Evolutionary conservation across 92 coral and sea anemone species (phyloP).

Genomic region (Anthopleura xanthogrammica): DNA sequence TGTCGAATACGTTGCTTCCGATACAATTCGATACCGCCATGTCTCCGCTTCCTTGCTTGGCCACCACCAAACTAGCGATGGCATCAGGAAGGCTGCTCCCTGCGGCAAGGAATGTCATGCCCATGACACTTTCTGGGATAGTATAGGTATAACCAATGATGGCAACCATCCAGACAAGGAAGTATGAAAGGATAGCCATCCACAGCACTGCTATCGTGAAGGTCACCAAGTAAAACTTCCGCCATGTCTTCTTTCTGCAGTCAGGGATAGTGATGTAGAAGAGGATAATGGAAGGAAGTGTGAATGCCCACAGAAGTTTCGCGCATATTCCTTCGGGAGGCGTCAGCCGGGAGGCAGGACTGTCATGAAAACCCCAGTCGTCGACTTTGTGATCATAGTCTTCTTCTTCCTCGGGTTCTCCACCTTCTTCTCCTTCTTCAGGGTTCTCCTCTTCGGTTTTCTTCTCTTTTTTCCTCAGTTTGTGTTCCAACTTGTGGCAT

Average conservation of each 20-base stretch:
- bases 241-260: constrained; percentile 83
- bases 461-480: constrained; percentile 20
- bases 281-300: constrained; percentile 73
- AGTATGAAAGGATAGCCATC: constrained; percentile 96
- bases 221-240: constrained; percentile 80
- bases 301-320: constrained; percentile 73
- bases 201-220: constrained; percentile 82
- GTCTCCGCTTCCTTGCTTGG: constrained; percentile 92
- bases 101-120: constrained; percentile 99
- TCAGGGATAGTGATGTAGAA: constrained; percentile 91
- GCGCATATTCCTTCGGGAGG: constrained; percentile 63
- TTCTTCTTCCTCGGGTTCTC: constrained; percentile 31
- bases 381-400: constrained; percentile 28
- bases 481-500: constrained; percentile 36
- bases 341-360: constrained; percentile 46
- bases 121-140: constrained; percentile 99
- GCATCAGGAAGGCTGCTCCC: constrained; percentile 99
- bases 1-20: constrained; percentile 97
- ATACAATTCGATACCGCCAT: constrained; percentile 99
- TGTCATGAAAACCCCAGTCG: constrained; percentile 54
- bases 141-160: constrained; percentile 87
- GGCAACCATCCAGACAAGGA: constrained; percentile 98
- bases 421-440: constrained; percentile 26
- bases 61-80: constrained; percentile 96
- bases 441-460: constrained; percentile 12